phyloP scores from a whole-genome alignment of 2,113 vertebrate species.

The Oenanthe oenanthe region DNA sequence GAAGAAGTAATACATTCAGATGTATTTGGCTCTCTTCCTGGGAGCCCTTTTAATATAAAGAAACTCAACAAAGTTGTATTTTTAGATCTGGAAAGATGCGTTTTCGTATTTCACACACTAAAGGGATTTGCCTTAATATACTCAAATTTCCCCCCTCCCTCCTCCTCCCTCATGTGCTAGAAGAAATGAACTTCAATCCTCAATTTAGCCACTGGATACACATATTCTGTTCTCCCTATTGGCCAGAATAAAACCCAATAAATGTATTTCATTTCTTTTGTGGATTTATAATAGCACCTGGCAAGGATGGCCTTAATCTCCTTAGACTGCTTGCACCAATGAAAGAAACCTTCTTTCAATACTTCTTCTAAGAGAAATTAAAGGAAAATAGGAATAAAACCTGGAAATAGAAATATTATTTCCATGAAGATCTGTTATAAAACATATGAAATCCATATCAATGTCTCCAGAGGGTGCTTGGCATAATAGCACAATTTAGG shows the following conservation, averaged over 20 bases:
- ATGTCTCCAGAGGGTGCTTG: neutral
- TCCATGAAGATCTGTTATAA: constrained; percentile 14
- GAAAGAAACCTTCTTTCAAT: neutral
- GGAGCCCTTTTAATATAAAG: constrained; percentile 52
- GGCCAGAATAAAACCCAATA: constrained; percentile 46
- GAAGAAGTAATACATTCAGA: constrained; percentile 44
- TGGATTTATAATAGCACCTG: constrained; percentile 54
- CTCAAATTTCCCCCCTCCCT: constrained; percentile 11
- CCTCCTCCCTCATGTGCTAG: neutral
- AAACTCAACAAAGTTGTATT: constrained; percentile 27
- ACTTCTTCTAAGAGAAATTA: neutral
- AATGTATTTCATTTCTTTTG: constrained; percentile 51
- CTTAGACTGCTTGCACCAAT: neutral
- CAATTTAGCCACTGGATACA: constrained; percentile 35
- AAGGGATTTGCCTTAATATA: constrained; percentile 62
- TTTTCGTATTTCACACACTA: constrained; percentile 9
- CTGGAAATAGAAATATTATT: constrained; percentile 5
- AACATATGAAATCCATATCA: constrained; percentile 3
- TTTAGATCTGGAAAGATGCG: constrained; percentile 35
- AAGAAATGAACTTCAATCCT: constrained; percentile 46
- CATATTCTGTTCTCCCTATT: neutral
- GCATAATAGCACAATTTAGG: neutral
- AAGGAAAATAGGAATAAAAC: constrained; percentile 19
- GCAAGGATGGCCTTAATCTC: constrained; percentile 56
- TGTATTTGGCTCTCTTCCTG: constrained; percentile 53